These are phyloP conservation scores for Sinosuthora webbiana DNA, from an alignment of 2,113 vertebrate genomes.

Conservation along the genomic window DNA sequence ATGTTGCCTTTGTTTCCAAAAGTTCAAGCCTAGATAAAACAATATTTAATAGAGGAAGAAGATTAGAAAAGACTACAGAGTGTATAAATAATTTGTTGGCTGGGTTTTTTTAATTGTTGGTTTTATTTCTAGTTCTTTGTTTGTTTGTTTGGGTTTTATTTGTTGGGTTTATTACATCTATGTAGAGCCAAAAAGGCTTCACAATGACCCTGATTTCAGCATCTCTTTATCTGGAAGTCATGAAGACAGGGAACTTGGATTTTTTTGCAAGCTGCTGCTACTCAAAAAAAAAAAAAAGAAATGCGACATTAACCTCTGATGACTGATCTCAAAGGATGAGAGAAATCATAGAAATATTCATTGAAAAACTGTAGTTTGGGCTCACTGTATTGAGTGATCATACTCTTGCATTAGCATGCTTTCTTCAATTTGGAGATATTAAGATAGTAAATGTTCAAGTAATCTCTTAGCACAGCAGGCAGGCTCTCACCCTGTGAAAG, in stretches of 20 bases:
- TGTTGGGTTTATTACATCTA: background rate
- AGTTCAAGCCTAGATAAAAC: background rate
- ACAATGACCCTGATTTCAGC: background rate
- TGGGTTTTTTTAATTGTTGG: accelerated
- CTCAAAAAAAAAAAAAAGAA: background rate
- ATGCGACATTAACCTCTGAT: background rate
- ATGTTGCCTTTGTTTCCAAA: background rate
- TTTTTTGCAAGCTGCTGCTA: background rate
- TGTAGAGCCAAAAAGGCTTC: background rate
- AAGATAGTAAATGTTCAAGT: background rate
- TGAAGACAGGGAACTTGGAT: background rate
- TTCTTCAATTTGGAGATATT: background rate
- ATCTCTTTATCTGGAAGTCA: background rate
- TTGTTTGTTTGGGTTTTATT: background rate
- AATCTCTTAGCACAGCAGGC: background rate
- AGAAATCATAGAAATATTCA: background rate
- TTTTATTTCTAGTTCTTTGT: background rate
- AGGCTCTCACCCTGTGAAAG: background rate
- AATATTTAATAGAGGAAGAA: background rate
- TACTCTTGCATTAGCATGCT: background rate
- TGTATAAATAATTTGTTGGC: background rate
- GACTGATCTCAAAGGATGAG: background rate
- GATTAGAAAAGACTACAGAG: background rate
- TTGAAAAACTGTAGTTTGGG: background rate
- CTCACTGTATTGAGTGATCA: background rate